Evolutionary conservation across 2,888 invertebrate genomes (phyloP).

Genomic region (Agriopis aurantiaria): DNA sequence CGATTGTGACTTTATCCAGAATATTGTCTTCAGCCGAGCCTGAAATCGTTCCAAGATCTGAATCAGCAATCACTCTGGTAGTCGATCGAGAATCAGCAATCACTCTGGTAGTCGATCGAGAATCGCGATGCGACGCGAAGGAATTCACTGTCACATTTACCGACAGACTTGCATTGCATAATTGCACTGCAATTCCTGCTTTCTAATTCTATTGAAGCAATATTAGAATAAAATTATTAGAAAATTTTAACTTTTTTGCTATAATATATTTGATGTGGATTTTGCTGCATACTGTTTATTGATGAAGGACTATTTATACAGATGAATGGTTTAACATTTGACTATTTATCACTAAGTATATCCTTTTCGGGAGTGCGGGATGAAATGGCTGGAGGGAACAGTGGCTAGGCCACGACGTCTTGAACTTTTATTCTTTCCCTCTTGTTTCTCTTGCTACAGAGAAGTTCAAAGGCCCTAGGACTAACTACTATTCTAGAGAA

Average conservation of each 20-base stretch:
- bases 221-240: constrained; percentile 11
- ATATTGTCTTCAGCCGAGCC: not conserved
- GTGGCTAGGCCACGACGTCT: too few relatives aligned
- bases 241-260: not conserved
- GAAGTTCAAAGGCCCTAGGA: not conserved
- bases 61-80: not conserved
- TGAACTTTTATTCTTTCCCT: too few relatives aligned
- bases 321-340: too few relatives aligned
- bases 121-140: constrained; percentile 33
- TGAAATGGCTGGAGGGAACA: too few relatives aligned
- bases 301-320: too few relatives aligned
- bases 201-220: constrained; percentile 27
- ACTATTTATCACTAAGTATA: too few relatives aligned
- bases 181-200: constrained; percentile 33
- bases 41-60: not conserved
- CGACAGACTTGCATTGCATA: constrained; percentile 25
- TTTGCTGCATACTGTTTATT: not conserved
- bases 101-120: not conserved
- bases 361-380: too few relatives aligned
- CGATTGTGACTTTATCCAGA: not conserved
- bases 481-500: not conserved
- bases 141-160: constrained; percentile 37
- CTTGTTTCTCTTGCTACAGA: not conserved
- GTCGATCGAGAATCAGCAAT: not conserved
- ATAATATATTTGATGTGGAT: not conserved